Evolutionary conservation across 2,797 vertebrate species (phyloP), one percentile per base, ranked within the genome.

Genomic region (Allobates femoralis): DNA sequence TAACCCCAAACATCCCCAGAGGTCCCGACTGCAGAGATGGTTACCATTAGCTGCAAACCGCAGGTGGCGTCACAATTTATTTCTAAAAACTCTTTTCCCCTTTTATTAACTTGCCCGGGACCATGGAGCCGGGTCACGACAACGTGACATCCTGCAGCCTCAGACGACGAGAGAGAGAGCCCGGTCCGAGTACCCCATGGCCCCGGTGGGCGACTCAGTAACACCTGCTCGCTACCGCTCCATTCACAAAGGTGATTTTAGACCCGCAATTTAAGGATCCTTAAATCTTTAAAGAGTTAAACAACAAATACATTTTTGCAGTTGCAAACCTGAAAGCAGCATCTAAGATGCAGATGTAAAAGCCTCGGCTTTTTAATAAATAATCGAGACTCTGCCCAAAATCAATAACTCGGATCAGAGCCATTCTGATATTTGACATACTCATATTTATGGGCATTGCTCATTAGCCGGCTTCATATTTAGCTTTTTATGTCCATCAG

Each of bases 391-490:
- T 79, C 23, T 30, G 34, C 77, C 51, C 16, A 50, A 37, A 78
- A 86, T 86, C 79, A 76, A 87, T 81, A 86, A 50, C 26, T 11
- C 66, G n/a, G 32, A 71, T 58, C 53, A 51, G 15, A 87, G 51
- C n/a, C 60, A 58, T 77, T 75, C 51, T 71, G 69, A 58, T 83
- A 66, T 77, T 78, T 83, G 80, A 80, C 71, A 21, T 50, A 14
- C 46, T 76, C 58, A 81, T 37, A 67, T 87, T 83, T 71, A 73
- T 80, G 84, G 77, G 51, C 53, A 51, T 19, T 73, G 62, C 80
- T 87, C 60, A 87, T 87, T 87, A 76, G 64, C 28, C 71, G 67
- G 58, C 18, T 28, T 76, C 26, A 5, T 66, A 77, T 86, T 81
- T 82, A 30, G 46, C 53, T 41, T 76, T 81, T 64, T 51, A 41